A percentile compares a stretch with the other conserved stretches of the same genome.
phyloP scores from a whole-genome alignment of 2,113 vertebrate species.

The Picathartes gymnocephalus region DNA sequence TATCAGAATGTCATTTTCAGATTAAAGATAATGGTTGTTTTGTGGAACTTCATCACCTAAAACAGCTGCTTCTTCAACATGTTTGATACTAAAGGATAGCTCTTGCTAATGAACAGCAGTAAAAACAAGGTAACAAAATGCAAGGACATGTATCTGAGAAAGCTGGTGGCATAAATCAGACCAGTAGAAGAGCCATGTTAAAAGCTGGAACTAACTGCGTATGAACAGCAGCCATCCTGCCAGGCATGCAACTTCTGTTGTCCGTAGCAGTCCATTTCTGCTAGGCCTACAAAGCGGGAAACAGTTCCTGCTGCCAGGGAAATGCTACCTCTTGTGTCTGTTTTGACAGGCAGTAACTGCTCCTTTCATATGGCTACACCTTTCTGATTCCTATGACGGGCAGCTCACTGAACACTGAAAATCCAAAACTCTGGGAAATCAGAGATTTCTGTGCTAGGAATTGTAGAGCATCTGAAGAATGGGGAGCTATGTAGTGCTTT shows the following conservation, averaged over 20 bases:
- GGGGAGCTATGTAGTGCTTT: neutral
- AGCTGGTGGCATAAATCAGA: neutral
- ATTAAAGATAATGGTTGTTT: neutral
- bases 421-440: neutral
- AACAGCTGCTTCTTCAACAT: neutral
- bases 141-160: neutral
- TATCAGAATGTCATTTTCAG: neutral
- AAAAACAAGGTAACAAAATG: neutral
- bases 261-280: neutral
- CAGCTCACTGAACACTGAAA: neutral
- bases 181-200: neutral
- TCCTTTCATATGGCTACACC: neutral
- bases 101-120: neutral
- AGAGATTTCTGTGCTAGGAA: neutral
- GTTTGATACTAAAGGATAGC: neutral
- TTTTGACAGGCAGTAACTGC: neutral
- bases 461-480: neutral
- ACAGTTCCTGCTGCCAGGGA: neutral
- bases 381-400: neutral
- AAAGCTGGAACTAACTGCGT: neutral
- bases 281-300: neutral
- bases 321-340: neutral
- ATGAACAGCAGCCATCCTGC: neutral
- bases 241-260: neutral
- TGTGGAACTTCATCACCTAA: neutral